Evolutionary conservation across 2,888 invertebrate species (phyloP), one percentile per base, ranked within the genome.

Genomic region (Pristionchus exspectatus): DNA sequence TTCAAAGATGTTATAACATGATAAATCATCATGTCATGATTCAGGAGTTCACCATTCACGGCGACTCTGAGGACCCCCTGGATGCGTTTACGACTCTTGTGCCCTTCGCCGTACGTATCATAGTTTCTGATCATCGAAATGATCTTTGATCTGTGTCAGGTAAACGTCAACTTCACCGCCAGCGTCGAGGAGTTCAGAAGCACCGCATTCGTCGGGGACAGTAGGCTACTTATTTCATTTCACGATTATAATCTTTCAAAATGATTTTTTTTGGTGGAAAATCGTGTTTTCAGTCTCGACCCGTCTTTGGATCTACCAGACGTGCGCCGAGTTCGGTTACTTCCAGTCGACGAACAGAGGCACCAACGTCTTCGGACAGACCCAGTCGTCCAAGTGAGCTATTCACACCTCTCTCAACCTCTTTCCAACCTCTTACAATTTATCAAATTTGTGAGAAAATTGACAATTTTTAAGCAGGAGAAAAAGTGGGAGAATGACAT

Each of bases 261-360:
- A 44, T 56, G 56, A 56, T 18, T 3, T 56, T 18, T 56, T 14
- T 9, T 56, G 9, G 56, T 27, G 3, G 5, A 66, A 66, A 24
- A 66, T 24, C n/a, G n/a, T 66, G n/a, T 66, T 72, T 72, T 16
- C 84, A 87, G 87, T 33, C 59, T 59, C 33, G 21, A 56, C 21
- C 18, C 88, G 88, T 24, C 14, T 44, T 12, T 88, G 88, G 88
- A n/a, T 77, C 56, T 88, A 77, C 74, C 88, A 88, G 69, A 88
- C 88, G 14, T 88, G 88, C 77, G 44, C 54, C 33, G 88, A 88
- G 24, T 88, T 88, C 56, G 88, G 88, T 5, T 88, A 88, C 33
- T 88, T 74, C 77, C 88, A 88, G 59, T 74, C 88, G 38, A 74
- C 88, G 14, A 66, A 88, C 38, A 27, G 77, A 56, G 88, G 88